Evolutionary conservation across 2,113 vertebrate species (phyloP).

Genomic region (Rynchops niger): DNA sequence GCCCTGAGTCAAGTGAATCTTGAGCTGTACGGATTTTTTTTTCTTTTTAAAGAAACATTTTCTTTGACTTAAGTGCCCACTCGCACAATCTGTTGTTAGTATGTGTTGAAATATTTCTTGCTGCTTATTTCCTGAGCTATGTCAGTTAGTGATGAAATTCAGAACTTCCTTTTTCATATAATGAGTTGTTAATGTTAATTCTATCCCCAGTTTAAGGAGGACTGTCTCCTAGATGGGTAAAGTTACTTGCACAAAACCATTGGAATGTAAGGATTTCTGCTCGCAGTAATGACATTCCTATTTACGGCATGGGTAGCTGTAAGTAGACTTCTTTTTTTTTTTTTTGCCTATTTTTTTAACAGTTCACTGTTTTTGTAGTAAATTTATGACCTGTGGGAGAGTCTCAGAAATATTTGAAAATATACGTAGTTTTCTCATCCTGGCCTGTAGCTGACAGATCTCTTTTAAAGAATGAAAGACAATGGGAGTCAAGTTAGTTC

Average conservation of each 20-base stretch:
- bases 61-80: not conserved
- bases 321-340: slow-evolving; percentile 26
- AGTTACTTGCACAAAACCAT: not conserved
- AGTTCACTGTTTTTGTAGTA: not conserved
- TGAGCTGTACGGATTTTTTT: not conserved
- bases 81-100: not conserved
- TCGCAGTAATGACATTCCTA: not conserved
- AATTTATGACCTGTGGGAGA: not conserved
- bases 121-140: slow-evolving; percentile 57
- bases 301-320: slow-evolving; percentile 56
- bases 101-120: slow-evolving; percentile 27
- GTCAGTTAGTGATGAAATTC: slow-evolving; percentile 46
- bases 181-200: not conserved
- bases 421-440: not conserved
- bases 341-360: not conserved
- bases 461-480: not conserved
- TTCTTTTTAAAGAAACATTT: not conserved
- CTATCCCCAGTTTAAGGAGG: not conserved
- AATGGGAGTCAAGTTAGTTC: not conserved
- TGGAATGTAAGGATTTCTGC: not conserved
- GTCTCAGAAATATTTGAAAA: not conserved
- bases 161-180: slow-evolving; percentile 55
- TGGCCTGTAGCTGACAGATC: not conserved
- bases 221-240: not conserved
- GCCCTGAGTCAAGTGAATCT: not conserved